Conservation (phyloP, 1,140 invertebrate species). For the Drosophila sulfurigaster region DNA sequence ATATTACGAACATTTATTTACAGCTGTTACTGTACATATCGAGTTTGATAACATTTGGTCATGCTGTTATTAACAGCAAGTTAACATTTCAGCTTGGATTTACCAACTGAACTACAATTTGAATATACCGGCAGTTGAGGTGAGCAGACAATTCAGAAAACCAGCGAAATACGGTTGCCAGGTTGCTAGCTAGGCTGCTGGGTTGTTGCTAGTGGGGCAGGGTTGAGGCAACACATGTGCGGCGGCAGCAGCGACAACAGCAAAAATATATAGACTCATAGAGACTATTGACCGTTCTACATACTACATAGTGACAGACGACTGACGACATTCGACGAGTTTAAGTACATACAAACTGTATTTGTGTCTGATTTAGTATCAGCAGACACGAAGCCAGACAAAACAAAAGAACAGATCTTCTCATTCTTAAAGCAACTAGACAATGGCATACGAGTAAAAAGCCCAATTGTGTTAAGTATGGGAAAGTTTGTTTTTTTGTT, state of each 20-base stretch:
- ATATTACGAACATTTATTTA: too few species aligned
- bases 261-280: conserved; percentile 7
- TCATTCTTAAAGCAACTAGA: conserved; percentile 17
- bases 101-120: not conserved
- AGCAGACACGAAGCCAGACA: conserved; percentile 45
- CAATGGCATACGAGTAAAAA: conserved; percentile 8
- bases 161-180: conserved; percentile 20
- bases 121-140: not conserved
- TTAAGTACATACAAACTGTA: conserved; percentile 20
- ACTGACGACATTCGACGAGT: conserved; percentile 21
- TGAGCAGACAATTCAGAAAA: conserved; percentile 7
- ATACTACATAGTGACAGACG: conserved; percentile 28
- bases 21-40: too few species aligned
- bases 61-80: not conserved
- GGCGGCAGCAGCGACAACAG: not conserved
- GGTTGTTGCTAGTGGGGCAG: conserved; percentile 13
- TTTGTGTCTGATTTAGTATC: conserved; percentile 29
- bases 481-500: conserved; percentile 16
- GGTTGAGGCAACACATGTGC: conserved; percentile 5
- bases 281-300: conserved; percentile 23
- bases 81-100: not conserved
- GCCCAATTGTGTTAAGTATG: conserved; percentile 3
- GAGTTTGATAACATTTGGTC: too few species aligned
- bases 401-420: conserved; percentile 42
- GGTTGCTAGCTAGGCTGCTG: conserved; percentile 23